These are phyloP conservation scores for Rhinopomastus cyanomelas DNA, from an alignment of 2,113 vertebrate species.

Conservation along the genomic window DNA sequence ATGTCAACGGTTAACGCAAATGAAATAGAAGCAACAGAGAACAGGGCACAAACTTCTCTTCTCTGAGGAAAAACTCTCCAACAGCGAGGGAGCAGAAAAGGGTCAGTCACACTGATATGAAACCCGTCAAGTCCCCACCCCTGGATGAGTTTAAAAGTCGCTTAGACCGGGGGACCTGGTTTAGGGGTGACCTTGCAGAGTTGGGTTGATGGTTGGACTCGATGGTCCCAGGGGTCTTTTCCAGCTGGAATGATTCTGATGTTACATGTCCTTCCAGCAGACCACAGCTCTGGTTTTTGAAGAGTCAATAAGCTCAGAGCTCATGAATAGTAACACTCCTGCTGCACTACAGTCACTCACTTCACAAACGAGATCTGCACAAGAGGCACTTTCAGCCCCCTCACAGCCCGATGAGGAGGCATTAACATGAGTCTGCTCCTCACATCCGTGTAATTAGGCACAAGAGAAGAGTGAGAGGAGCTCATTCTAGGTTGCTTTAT, in stretches of 20 bases:
- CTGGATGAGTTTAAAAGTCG: too few species aligned
- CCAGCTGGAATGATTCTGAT: too few species aligned
- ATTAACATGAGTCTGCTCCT: slow-evolving; percentile 48
- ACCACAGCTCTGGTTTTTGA: background rate
- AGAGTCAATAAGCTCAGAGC: slow-evolving; percentile 6
- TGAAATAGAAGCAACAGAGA: background rate
- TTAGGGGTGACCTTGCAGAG: too few species aligned
- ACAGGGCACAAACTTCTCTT: background rate
- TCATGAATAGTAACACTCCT: slow-evolving; percentile 35
- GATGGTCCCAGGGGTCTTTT: too few species aligned
- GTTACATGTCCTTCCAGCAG: background rate
- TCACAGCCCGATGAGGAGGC: background rate
- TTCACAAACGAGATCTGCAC: slow-evolving; percentile 34
- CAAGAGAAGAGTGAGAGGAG: slow-evolving; percentile 15
- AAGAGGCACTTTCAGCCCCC: slow-evolving; percentile 43
- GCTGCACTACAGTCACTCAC: background rate
- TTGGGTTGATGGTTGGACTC: too few species aligned
- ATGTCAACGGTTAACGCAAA: background rate
- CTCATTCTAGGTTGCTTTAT: slow-evolving; percentile 25
- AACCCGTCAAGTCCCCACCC: too few species aligned
- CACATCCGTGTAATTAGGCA: slow-evolving; percentile 46
- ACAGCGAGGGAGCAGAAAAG: background rate
- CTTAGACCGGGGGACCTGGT: too few species aligned
- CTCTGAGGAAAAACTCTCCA: background rate
- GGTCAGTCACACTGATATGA: background rate